Conservation (phyloP, 2,888 invertebrate species). For the Pteria penguin region DNA sequence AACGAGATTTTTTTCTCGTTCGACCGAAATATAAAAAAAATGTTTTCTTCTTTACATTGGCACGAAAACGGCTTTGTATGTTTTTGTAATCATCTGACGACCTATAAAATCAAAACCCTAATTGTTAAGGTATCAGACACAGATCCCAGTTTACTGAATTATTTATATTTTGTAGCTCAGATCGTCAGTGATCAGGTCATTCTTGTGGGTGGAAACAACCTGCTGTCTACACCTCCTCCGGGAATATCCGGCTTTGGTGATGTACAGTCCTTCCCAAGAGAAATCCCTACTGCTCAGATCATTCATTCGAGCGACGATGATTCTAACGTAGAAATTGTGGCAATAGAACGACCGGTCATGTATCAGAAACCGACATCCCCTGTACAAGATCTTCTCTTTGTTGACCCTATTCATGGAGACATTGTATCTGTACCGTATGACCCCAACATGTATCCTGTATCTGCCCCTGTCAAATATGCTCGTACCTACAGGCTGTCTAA, state of each 20-base stretch:
- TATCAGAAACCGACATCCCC: neutral
- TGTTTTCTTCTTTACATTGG: too few species aligned
- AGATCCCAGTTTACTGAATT: too few species aligned
- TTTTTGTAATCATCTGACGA: too few species aligned
- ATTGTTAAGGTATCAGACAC: too few species aligned
- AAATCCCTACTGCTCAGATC: neutral
- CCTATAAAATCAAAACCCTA: too few species aligned
- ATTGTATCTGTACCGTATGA: slow-evolving; percentile 5
- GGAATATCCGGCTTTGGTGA: neutral
- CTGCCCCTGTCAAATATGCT: neutral
- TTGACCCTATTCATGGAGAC: slow-evolving; percentile 10
- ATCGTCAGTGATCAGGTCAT: neutral
- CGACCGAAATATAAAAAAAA: too few species aligned
- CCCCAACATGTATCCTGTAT: neutral
- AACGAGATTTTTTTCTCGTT: too few species aligned
- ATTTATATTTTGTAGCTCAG: neutral
- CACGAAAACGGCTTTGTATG: too few species aligned
- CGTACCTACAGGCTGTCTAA: neutral
- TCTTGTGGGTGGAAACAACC: neutral
- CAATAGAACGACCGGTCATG: neutral
- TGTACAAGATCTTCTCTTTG: neutral
- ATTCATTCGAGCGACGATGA: neutral
- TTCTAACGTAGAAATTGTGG: neutral
- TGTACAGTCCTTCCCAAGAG: neutral
- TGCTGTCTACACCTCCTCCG: neutral